A percentile compares a stretch with the other conserved stretches of the same genome.
phyloP scores from a whole-genome alignment of 2,888 invertebrate genomes.

The Morpho helenor region DNA sequence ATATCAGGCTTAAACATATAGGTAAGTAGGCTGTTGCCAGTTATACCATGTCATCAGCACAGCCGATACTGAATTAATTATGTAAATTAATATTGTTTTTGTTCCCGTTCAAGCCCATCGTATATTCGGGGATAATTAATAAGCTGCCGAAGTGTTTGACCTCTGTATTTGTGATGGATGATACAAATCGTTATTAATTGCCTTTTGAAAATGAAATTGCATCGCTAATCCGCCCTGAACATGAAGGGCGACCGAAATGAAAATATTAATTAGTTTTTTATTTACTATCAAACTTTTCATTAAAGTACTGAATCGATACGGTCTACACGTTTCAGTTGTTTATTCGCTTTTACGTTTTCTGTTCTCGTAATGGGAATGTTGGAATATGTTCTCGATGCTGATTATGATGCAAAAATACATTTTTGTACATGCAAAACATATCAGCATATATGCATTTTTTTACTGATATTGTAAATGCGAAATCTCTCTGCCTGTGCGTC shows the following conservation, averaged over 20 bases:
- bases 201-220: slow-evolving; percentile 11
- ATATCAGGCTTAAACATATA: no score
- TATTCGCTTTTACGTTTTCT: no score
- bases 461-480: no score
- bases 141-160: slow-evolving; percentile 22
- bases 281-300: background rate
- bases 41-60: background rate
- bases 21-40: no score
- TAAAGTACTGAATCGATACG: no score
- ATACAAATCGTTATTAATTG: slow-evolving; percentile 10
- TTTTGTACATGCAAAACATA: no score
- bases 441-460: no score
- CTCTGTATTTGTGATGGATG: slow-evolving; percentile 9
- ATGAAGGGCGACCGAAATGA: background rate
- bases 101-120: slow-evolving; percentile 12
- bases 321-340: background rate
- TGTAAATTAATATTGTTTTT: slow-evolving; percentile 58
- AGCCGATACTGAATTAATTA: slow-evolving; percentile 53
- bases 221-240: slow-evolving; percentile 2
- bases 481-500: no score
- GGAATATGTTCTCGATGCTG: no score
- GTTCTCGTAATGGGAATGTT: no score
- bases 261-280: slow-evolving; percentile 3
- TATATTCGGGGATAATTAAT: slow-evolving; percentile 26
- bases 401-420: no score